Evolutionary conservation across 2,113 vertebrate genomes (phyloP).

Genomic region (Sisor rabdophorus): DNA sequence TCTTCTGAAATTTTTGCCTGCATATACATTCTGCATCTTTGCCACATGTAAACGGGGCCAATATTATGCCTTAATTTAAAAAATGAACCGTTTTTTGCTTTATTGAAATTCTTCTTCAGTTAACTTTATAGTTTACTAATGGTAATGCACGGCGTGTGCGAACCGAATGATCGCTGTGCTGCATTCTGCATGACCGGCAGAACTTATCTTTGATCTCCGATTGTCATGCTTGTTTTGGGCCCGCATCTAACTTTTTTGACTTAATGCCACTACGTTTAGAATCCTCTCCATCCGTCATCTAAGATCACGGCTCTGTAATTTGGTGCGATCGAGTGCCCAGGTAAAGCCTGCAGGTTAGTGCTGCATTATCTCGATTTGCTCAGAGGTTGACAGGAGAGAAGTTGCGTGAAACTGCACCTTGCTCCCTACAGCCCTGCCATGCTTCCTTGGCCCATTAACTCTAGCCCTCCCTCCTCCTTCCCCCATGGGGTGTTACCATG

Average conservation of each 20-base stretch:
- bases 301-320: background rate
- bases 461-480: conserved; percentile 60
- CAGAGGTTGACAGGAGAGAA: conserved; percentile 18
- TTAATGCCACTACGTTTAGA: background rate
- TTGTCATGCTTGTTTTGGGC: conserved; percentile 5
- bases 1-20: conserved; percentile 13
- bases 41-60: conserved; percentile 32
- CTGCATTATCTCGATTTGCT: background rate
- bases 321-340: background rate
- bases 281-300: conserved; percentile 21
- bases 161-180: background rate
- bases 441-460: conserved; percentile 63
- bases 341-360: conserved; percentile 9
- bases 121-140: background rate
- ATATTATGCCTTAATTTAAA: conserved; percentile 3
- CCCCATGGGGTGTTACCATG: conserved; percentile 84
- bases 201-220: conserved; percentile 7
- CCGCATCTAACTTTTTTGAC: background rate
- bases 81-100: background rate
- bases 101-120: background rate
- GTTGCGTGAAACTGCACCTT: conserved; percentile 46
- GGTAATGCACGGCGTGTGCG: background rate
- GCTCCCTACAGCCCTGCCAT: conserved; percentile 70
- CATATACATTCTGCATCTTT: conserved; percentile 18
- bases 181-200: conserved; percentile 15